Conservation (phyloP, 2,797 vertebrate genomes). For the Sarcoramphus papa region DNA sequence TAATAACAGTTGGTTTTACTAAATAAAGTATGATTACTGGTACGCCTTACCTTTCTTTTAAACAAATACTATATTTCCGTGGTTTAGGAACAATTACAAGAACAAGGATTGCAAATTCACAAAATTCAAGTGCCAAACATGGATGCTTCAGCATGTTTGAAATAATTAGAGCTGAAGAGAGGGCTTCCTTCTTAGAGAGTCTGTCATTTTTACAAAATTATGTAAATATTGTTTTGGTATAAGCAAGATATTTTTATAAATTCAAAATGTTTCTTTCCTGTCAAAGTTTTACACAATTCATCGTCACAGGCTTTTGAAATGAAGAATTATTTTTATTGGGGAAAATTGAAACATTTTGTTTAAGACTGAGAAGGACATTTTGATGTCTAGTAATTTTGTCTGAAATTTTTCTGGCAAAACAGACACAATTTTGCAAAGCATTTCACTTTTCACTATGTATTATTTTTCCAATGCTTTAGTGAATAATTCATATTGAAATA, state of each 20-base stretch:
- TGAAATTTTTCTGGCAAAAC: not conserved
- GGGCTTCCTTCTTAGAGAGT: not conserved
- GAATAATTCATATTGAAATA: not conserved
- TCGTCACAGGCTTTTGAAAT: not conserved
- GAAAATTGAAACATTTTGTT: not conserved
- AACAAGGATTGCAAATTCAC: not conserved
- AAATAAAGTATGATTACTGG: conserved; percentile 47
- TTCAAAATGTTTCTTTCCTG: not conserved
- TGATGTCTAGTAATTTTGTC: not conserved
- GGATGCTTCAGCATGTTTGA: not conserved
- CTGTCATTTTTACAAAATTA: not conserved
- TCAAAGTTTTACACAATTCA: not conserved
- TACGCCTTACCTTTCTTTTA: conserved; percentile 44
- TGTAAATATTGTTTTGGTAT: not conserved
- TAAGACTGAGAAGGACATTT: not conserved
- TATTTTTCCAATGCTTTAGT: not conserved
- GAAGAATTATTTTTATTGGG: not conserved
- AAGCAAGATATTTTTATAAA: not conserved
- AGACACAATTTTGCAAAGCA: not conserved
- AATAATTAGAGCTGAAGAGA: not conserved
- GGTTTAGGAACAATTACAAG: not conserved
- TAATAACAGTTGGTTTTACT: conserved; percentile 47
- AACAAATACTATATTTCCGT: not conserved
- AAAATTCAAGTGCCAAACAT: not conserved
- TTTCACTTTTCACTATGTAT: not conserved